Conservation (phyloP, 2,888 invertebrate genomes). For the Cylloceria caligata region DNA sequence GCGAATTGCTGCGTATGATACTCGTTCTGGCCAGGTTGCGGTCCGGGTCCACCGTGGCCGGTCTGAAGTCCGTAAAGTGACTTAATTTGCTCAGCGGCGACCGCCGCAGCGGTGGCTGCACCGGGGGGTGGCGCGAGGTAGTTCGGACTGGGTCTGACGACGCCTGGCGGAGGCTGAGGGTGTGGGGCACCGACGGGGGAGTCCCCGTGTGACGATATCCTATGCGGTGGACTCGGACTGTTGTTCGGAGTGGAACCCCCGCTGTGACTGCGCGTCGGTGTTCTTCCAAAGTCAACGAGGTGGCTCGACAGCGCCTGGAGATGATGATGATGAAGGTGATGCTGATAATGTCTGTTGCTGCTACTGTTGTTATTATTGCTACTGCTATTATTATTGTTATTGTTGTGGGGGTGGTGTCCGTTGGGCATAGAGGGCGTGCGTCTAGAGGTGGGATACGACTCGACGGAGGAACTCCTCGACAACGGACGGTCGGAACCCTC, state of each 20-base stretch:
- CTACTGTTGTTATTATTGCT: conserved; percentile 62
- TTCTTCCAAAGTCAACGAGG: conserved; percentile 75
- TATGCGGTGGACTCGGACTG: conserved; percentile 82
- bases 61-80: conserved; percentile 81
- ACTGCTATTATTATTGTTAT: conserved; percentile 61
- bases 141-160: conserved; percentile 85
- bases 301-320: conserved; percentile 75
- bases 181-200: conserved; percentile 81
- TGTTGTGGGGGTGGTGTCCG: conserved; percentile 75
- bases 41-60: conserved; percentile 84
- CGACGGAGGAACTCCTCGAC: conserved; percentile 82
- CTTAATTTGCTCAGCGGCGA: conserved; percentile 84
- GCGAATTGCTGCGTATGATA: conserved; percentile 88
- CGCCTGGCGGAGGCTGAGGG: conserved; percentile 87
- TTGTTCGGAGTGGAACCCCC: conserved; percentile 83
- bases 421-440: conserved; percentile 85
- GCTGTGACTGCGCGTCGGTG: conserved; percentile 80
- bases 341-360: conserved; percentile 70
- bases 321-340: conserved; percentile 75
- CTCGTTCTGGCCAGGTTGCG: conserved; percentile 86
- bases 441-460: conserved; percentile 80
- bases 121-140: conserved; percentile 84
- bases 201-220: conserved; percentile 77
- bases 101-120: conserved; percentile 85
- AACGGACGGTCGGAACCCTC: conserved; percentile 85